Evolutionary conservation across 1,140 invertebrate genomes (phyloP).

Genomic region (Meloidogyne hapla): DNA sequence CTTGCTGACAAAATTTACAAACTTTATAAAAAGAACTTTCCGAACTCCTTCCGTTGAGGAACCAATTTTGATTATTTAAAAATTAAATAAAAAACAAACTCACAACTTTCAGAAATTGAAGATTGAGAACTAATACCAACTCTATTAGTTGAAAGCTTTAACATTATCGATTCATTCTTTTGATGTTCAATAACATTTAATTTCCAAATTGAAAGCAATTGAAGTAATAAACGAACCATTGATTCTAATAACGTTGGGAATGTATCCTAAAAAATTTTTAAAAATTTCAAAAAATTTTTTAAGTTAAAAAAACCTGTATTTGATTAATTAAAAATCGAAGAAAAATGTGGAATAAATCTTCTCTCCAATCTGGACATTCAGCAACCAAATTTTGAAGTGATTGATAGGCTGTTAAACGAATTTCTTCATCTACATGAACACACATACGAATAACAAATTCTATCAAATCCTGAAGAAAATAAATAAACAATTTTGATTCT

Average conservation of each 20-base stretch:
- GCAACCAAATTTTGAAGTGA: conserved; percentile 90
- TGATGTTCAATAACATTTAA: conserved; percentile 70
- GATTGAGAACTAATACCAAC: neutral
- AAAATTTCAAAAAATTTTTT: neutral
- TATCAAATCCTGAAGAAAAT: conserved; percentile 70
- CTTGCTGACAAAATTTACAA: no score
- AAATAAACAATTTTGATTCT: neutral
- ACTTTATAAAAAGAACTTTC: no score
- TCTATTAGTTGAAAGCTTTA: conserved; percentile 15
- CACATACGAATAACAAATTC: conserved; percentile 86
- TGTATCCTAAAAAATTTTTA: conserved; percentile 80
- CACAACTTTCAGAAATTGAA: neutral
- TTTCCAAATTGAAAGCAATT: conserved; percentile 88
- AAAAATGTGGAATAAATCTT: conserved; percentile 80
- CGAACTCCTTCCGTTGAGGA: no score
- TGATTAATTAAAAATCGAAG: conserved; percentile 52
- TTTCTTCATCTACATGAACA: conserved; percentile 74
- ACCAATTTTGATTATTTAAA: neutral
- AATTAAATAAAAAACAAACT: neutral
- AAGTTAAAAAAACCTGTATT: conserved; percentile 54
- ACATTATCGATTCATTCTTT: conserved; percentile 19
- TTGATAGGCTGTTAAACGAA: conserved; percentile 79
- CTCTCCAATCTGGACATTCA: conserved; percentile 93
- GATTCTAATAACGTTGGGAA: conserved; percentile 82
- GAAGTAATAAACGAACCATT: conserved; percentile 85